Evolutionary conservation across 2,113 vertebrate genomes (phyloP), one percentile per base, ranked within the genome.

Genomic region (Pseudorasbora parva): DNA sequence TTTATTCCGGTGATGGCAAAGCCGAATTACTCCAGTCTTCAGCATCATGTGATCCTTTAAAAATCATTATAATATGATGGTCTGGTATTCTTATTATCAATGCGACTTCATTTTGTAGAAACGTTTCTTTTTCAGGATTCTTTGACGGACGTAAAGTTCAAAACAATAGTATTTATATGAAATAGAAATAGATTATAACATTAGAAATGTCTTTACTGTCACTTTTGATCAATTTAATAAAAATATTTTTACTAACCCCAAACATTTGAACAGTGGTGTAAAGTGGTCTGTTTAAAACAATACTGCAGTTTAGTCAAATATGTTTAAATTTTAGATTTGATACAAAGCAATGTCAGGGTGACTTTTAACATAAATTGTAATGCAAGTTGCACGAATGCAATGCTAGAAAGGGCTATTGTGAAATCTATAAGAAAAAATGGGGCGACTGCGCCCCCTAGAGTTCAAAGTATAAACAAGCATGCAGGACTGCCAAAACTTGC

Each of bases 381-480:
- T 11, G 11, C 21, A 45, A 25, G n/a, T 25, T 72, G 37, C 21
- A 47, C n/a, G 14, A 72, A 72, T 6, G 21, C n/a, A 72, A 27
- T 41, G 33, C 47, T 25, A 23, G 11, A 47, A 8, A 47, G 12
- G 2, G 15, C 25, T 66, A 9, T 60, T 66, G 25, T 33, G 21
- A 7, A 72, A 25, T 43, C 27, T 30, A 33, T 7, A 27, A 43
- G 51, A 47, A 37, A 37, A 25, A 21, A 33, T 73, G 84, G 85
- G 89, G 2, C 78, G 10, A 88, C 81, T 86, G 89, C 86, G 17
- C 91, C 93, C 89, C 90, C 93, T 93, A 88, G 85, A 86, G 92
- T 56, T 79, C 21, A 47, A 11, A 64, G 25, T 49, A 25, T 30
- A 66, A 78, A 23, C 37, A 45, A 41, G 21, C 33, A 60, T 17